These are phyloP conservation scores for Pachyuromys duprasi DNA, from an alignment of 2,797 vertebrate genomes.

Conservation along the genomic window DNA sequence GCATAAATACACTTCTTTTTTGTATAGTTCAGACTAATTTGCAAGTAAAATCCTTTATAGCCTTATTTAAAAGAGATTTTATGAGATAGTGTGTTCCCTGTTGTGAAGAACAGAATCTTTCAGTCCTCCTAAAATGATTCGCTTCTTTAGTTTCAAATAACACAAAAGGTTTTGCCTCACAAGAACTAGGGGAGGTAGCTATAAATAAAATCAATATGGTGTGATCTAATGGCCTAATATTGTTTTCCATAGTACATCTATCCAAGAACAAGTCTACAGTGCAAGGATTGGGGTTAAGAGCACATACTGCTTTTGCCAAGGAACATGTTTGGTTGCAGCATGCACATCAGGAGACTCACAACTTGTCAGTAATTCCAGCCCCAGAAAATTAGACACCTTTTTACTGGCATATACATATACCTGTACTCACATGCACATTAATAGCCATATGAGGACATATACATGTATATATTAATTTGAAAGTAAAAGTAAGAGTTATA, in stretches of 20 bases:
- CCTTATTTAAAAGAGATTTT: conserved; percentile 54
- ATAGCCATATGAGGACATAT: neutral
- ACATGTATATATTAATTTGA: too few relatives aligned
- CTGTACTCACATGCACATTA: neutral
- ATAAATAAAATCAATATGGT: neutral
- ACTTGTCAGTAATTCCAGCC: too few relatives aligned
- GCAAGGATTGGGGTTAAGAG: neutral
- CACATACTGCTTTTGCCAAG: neutral
- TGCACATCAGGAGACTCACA: neutral
- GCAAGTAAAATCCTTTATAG: conserved; percentile 49
- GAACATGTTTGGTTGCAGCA: neutral
- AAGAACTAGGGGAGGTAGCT: neutral
- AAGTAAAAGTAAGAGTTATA: neutral
- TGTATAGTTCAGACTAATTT: conserved; percentile 33
- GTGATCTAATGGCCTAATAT: neutral
- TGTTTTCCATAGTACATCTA: neutral
- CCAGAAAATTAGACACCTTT: neutral
- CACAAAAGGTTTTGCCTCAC: neutral
- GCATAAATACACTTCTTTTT: neutral
- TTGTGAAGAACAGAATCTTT: neutral
- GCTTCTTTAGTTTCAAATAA: neutral
- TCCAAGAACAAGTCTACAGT: neutral
- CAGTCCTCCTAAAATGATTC: conserved; percentile 9
- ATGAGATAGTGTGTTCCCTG: conserved; percentile 2
- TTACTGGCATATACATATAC: neutral